Evolutionary conservation across 2,797 vertebrate genomes (phyloP).

Genomic region (Acanthis flammea): DNA sequence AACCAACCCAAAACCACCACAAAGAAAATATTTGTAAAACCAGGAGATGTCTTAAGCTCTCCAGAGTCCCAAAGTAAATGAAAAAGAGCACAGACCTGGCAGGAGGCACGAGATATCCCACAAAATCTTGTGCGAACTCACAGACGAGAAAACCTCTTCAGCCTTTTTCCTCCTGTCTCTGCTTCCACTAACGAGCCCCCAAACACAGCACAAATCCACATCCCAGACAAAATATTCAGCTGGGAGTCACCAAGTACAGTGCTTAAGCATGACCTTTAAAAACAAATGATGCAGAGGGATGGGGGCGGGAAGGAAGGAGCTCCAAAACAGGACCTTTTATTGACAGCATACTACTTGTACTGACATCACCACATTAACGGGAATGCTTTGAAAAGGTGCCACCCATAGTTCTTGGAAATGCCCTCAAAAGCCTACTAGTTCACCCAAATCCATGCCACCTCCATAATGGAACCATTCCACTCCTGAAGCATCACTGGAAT

Average conservation of each 20-base stretch:
- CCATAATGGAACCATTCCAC: not conserved
- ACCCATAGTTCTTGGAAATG: slow-evolving; percentile 40
- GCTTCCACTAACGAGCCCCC: not conserved
- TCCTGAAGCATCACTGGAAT: not conserved
- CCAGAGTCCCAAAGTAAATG: not conserved
- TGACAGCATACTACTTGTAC: not conserved
- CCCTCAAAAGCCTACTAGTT: slow-evolving; percentile 7
- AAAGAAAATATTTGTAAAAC: not conserved
- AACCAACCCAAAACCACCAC: not conserved
- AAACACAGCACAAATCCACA: not conserved
- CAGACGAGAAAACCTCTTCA: not conserved
- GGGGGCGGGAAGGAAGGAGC: not conserved
- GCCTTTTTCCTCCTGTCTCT: not conserved
- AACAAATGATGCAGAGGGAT: not conserved
- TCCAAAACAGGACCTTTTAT: slow-evolving; percentile 1
- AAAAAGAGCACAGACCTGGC: not conserved
- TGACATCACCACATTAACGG: not conserved
- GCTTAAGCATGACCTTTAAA: not conserved
- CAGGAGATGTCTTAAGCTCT: not conserved
- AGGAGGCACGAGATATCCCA: not conserved
- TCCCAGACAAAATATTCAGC: not conserved
- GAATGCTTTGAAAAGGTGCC: slow-evolving; percentile 8
- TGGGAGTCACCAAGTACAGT: not conserved
- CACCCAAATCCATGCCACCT: not conserved
- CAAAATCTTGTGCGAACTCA: not conserved